Evolutionary conservation across 2,113 vertebrate species (phyloP), one percentile per base, ranked within the genome.

Genomic region (Saccopteryx bilineata): DNA sequence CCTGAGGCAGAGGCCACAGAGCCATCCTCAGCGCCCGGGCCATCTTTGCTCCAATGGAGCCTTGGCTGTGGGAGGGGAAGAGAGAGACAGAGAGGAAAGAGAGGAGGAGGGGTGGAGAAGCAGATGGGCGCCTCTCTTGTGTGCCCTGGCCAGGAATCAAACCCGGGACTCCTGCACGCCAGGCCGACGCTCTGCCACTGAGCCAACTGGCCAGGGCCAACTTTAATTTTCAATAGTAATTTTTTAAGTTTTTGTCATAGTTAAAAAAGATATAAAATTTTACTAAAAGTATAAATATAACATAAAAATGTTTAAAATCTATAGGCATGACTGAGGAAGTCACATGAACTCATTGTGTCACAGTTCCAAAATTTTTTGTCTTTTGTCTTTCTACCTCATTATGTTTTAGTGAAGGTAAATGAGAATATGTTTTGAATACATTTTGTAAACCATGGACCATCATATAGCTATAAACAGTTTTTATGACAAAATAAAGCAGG

Each of bases 401-500:
- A 65, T 1, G 9, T 88, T 74, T 89, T 65, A 63, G 2, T 13
- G 6, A 81, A 19, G 5, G 75, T 92, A 54, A 58, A 52, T 52
- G 63, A 79, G 48, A 89, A 90, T 31, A 60, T 58, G 19, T n/a
- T 91, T 71, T 79, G 31, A 82, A 78, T 63, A 60, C 0, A 52
- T 11, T 84, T 14, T 39, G 9, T 50, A 89, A 68, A 9, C 39
- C 8, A 87, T 9, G 2, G 18, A 78, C 24, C 7, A 56, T 61
- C 13, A n/a, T 12, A 11, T 17, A 95, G 4, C 19, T 31, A 33
- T 17, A 31, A 74, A 69, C 1, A 54, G 60, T 61, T 50, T n/a
- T 94, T 17, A 48, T 75, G 7, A 66, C 19, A 92, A 90, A 90
- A 80, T 54, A 90, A 96, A 94, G 10, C 15, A 63, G 5, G 33